Conservation (phyloP, 2,888 invertebrate species). For the Melipona beecheii region DNA sequence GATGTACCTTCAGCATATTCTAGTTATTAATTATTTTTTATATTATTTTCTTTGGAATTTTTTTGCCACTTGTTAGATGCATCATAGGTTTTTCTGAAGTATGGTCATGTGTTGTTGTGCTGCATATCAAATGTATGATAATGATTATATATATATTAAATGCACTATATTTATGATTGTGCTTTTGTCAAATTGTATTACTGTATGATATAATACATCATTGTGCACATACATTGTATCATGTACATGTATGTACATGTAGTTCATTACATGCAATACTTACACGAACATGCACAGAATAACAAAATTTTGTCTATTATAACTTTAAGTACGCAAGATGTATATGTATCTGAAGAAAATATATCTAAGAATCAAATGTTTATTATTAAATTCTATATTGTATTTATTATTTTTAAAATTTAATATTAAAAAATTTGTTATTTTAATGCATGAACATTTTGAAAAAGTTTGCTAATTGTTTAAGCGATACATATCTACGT, state of each 20-base stretch:
- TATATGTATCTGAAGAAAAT: background rate
- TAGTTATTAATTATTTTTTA: background rate
- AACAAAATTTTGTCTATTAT: conserved; percentile 9
- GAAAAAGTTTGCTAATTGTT: background rate
- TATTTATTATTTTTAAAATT: background rate
- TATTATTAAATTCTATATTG: background rate
- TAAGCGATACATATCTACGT: background rate
- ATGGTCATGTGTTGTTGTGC: background rate
- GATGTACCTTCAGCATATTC: background rate
- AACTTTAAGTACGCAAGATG: background rate
- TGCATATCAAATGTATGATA: background rate
- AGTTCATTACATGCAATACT: background rate
- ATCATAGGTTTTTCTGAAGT: background rate
- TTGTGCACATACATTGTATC: too few species aligned
- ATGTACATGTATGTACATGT: background rate
- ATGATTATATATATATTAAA: background rate
- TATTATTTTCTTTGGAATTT: background rate
- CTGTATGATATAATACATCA: too few species aligned
- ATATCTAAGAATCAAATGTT: background rate
- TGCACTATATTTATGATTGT: background rate
- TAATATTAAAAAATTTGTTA: background rate
- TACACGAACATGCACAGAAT: conserved; percentile 7
- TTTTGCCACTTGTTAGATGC: background rate
- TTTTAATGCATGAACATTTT: background rate
- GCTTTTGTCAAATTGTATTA: background rate